phyloP scores from a whole-genome alignment of 1,140 invertebrate genomes.

The Eciton burchellii region DNA sequence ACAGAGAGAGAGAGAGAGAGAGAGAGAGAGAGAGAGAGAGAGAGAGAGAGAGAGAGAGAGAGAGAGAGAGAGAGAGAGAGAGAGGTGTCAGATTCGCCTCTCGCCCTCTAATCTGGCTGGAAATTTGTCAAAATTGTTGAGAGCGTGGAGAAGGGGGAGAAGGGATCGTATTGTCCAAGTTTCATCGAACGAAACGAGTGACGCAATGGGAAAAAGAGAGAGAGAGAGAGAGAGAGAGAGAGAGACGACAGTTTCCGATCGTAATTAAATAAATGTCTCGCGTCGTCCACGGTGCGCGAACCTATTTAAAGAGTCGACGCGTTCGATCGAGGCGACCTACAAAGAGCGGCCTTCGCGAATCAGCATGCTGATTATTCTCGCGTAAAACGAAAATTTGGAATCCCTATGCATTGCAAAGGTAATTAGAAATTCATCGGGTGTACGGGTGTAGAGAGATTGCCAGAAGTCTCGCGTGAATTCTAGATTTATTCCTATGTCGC shows the following conservation, averaged over 20 bases:
- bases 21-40: too few relatives aligned
- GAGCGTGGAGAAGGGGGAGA: background rate
- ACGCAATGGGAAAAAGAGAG: constrained; percentile 34
- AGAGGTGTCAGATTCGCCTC: too few relatives aligned
- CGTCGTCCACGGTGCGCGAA: background rate
- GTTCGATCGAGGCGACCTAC: background rate
- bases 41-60: too few relatives aligned
- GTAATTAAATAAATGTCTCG: constrained; percentile 64
- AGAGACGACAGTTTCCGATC: constrained; percentile 15
- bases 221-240: background rate
- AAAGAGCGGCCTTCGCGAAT: constrained; percentile 10
- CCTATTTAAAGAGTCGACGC: background rate
- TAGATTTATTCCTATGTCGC: background rate
- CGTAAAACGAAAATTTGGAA: constrained; percentile 26
- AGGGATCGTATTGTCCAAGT: background rate
- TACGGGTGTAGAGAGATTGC: constrained; percentile 29
- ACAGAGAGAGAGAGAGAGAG: too few relatives aligned
- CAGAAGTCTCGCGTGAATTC: background rate
- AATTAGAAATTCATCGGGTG: constrained; percentile 60
- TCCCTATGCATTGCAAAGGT: background rate
- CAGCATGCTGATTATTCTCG: constrained; percentile 64
- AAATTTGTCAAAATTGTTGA: too few relatives aligned
- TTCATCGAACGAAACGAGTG: background rate
- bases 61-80: too few relatives aligned
- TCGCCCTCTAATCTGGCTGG: too few relatives aligned